Base-by-base conservation (phyloP, 2,797 vertebrate genomes). In the Coregonus sp. region DNA sequence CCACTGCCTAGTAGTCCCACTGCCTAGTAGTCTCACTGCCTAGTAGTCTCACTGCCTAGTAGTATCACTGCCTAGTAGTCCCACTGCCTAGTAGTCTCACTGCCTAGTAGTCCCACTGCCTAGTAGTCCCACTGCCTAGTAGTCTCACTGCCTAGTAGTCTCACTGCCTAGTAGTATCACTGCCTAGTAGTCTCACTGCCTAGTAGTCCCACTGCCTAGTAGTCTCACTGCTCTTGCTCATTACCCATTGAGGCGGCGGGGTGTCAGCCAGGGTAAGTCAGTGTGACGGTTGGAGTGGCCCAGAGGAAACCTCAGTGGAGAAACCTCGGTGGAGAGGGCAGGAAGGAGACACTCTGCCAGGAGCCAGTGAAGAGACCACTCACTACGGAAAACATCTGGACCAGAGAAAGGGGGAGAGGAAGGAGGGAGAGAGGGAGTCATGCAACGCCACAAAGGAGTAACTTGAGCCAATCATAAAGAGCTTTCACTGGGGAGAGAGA, bases 401-500 rank as follows among this genome's bases (percentile, higher is more conserved):
- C 52, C 52, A 54, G 52, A 18, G 52, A 18, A 15, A 40, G 35
- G 73, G 59, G 66, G 54, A 73, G 69, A 16, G 73, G 72, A 63
- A 35, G 80, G 81, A 75, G 78, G 82, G 78, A 86, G 78, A 78
- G 81, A 78, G 68, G 1, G 69, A 16, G 52, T 76, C 61, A 40
- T 37, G 25, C 61, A 56, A 72, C 70, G 65, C 80, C 79, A 77
- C 75, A 82, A 79, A 74, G 76, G 63, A 75, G 75, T 71, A 84
- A 79, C 47, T 75, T 81, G 70, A 86, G 80, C 77, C 70, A 73
- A 68, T 9, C 70, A 63, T 85, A 79, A 86, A 74, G 33, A 29
- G 66, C 73, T 65, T 81, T 75, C 65, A 73, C 65, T 74, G 12
- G 18, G 37, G 37, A n/a, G n/a, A 4, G 29, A 15, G 66, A 33